Base-by-base conservation (phyloP, 1,140 invertebrate genomes). In the Chlorops oryzae region DNA sequence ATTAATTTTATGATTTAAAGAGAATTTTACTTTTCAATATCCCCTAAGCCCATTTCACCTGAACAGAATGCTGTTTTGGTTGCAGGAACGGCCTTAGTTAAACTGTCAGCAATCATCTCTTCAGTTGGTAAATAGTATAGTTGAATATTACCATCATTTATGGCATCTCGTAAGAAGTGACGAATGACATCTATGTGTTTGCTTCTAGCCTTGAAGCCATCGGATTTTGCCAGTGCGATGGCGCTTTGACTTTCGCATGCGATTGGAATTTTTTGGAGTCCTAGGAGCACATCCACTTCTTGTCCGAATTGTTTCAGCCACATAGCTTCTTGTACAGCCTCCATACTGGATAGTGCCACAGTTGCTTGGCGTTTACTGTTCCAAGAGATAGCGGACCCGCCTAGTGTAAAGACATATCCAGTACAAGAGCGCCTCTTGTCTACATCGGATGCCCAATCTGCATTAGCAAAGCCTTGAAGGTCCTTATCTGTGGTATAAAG, bases 401-500 rank as follows among this genome's bases (percentile, higher is more conserved):
- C 47, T 9, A n/a, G 7, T 3, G 41, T 34, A 42, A 70, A 70
- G 35, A 56, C 45, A 54, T 54, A 67, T 5, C 62, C 65, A 15
- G 63, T 61, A 23, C 56, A 61, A 1, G 60, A 70, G 23, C 58
- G 58, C 41, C 65, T 57, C 32, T 66, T 61, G 17, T 41, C 37
- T 28, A 18, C 24, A 60, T 64, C 56, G 23, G 58, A 59, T 15
- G 59, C 67, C 62, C 61, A 69, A 56, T 72, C 65, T 10, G 66
- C 59, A 59, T 70, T 62, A n/a, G 28, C n/a, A n/a, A 9, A 32
- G n/a, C 28, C 28, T 7, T 7, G 7, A n/a, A 32, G 28, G 12
- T 47, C 21, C 7, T 15, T 20, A 21, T 52, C 13, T 24, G 15
- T 42, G 18, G 15, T 23, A 22, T 13, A 57, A 47, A 1, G 20